Evolutionary conservation across 2,888 invertebrate genomes (phyloP), one percentile per base, ranked within the genome.

Genomic region (Polymixis lichenea): DNA sequence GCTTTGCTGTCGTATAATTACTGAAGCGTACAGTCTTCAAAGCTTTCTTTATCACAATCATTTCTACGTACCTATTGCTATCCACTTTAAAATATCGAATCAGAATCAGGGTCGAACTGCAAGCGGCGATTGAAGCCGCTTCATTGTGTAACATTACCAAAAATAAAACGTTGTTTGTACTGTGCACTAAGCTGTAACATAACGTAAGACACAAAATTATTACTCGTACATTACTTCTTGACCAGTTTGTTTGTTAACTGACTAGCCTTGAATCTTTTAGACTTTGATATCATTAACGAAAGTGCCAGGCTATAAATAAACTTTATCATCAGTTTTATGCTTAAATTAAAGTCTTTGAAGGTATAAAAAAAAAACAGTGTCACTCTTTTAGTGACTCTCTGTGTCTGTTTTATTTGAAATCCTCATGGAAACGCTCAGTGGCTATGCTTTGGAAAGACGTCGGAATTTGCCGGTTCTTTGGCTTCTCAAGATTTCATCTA

Each of bases 201-300:
- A n/a, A 55, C n/a, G 0, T n/a, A 17, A 0, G 28, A 25, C 4
- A 32, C 25, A 53, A 25, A n/a, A n/a, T 46, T 46, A 43, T 17
- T 43, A 64, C 43, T 64, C 2, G 25, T n/a, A n/a, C n/a, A n/a
- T n/a, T n/a, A n/a, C n/a, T n/a, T n/a, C n/a, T n/a, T n/a, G n/a
- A n/a, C n/a, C n/a, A n/a, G n/a, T n/a, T n/a, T n/a, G n/a, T n/a
- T 60, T 22, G 8, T 25, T 6, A 9, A 13, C 32, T 15, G n/a
- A 4, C 13, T 28, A 77, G 46, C 75, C 75, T 78, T 78, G 75
- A 75, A 55, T 4, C 46, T 22, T 77, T n/a, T 32, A 25, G 55
- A 56, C 69, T 75, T 75, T 78, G 69, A 56, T 49, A 49, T 78
- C 46, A 28, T 75, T 69, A 38, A 28, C 38, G 38, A 78, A 78